A percentile compares a stretch with the other conserved stretches of the same genome.
Conservation (phyloP, 2,888 invertebrate species). For the Lasius platythorax region DNA sequence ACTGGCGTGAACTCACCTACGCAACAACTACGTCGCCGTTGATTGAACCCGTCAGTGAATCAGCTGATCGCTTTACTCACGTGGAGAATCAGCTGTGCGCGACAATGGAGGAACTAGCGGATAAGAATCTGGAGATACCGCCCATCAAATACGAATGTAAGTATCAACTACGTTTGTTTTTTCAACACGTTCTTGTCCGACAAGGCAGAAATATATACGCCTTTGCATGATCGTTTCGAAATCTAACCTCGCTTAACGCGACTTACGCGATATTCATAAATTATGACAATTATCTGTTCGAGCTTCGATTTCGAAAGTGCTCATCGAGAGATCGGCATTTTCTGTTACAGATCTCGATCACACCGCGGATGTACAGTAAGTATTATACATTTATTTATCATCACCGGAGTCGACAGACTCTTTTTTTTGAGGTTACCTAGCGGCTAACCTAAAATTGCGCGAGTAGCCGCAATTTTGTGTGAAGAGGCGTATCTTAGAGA, state of each 20-base stretch:
- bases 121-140: constrained; percentile 89
- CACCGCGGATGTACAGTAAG: constrained; percentile 99
- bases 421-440: constrained; percentile 62
- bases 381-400: constrained; percentile 77
- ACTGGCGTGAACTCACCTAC: constrained; percentile 51
- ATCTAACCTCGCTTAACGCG: neutral
- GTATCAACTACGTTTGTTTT: constrained; percentile 79
- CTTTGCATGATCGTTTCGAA: neutral
- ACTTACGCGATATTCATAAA: neutral
- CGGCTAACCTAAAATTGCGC: constrained; percentile 65
- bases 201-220: neutral
- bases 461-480: neutral
- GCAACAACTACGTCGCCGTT: constrained; percentile 64
- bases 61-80: constrained; percentile 83
- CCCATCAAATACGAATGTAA: constrained; percentile 94
- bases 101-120: constrained; percentile 85
- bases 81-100: constrained; percentile 83
- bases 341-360: constrained; percentile 95
- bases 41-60: constrained; percentile 80
- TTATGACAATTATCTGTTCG: neutral
- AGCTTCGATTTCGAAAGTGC: neutral
- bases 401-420: neutral
- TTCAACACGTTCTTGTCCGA: neutral
- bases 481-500: neutral
- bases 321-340: neutral